Conservation (phyloP, 2,888 invertebrate species). For the Rotaria sp. region DNA sequence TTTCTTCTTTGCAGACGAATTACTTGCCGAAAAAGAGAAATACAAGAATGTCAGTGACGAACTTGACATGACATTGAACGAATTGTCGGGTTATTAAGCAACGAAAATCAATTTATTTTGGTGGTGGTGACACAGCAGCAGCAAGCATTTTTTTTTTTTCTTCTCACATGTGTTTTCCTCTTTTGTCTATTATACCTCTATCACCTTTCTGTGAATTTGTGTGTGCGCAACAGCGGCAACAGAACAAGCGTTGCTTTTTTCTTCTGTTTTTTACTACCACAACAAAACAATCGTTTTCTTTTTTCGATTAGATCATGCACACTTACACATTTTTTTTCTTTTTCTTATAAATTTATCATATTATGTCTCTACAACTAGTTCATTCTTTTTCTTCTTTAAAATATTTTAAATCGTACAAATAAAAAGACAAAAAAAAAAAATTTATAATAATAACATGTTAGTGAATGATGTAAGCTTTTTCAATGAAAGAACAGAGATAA, state of each 20-base stretch:
- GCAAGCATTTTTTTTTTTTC: not conserved
- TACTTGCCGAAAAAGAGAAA: constrained; percentile 76
- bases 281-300: not conserved
- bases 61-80: constrained; percentile 89
- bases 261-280: not conserved
- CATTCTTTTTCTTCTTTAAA: constrained; percentile 1
- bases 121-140: not conserved
- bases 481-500: not conserved
- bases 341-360: not conserved
- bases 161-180: not conserved
- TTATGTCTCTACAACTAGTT: constrained; percentile 10
- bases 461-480: not conserved
- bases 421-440: not conserved
- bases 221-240: not conserved
- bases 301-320: not conserved
- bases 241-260: not conserved
- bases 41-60: constrained; percentile 96
- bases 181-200: not conserved
- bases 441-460: not conserved
- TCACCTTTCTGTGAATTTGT: not conserved
- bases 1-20: constrained; percentile 55
- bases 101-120: not conserved
- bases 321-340: not conserved
- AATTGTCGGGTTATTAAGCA: constrained; percentile 84
- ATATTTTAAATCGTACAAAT: constrained; percentile 8